These are phyloP conservation scores for Cheumatopsyche charites DNA, from an alignment of 1,140 invertebrate species.

Conservation along the genomic window DNA sequence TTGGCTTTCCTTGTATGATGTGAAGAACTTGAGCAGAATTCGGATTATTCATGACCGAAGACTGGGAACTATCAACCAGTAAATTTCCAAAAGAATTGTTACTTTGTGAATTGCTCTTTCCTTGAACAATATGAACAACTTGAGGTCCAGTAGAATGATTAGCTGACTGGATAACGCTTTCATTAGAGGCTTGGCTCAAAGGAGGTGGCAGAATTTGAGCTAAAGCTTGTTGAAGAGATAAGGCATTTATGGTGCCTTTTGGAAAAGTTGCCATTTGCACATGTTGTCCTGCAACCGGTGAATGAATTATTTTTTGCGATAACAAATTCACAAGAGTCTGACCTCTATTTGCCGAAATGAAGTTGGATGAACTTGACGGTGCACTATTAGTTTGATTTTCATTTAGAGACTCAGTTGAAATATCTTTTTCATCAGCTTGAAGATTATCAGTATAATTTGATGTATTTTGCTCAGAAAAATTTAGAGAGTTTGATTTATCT, in stretches of 20 bases:
- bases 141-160: constrained; percentile 52
- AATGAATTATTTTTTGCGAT: constrained; percentile 53
- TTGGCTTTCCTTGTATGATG: constrained; percentile 58
- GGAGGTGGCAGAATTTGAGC: constrained; percentile 59
- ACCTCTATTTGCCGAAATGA: constrained; percentile 47
- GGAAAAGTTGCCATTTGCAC: constrained; percentile 52
- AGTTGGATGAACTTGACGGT: constrained; percentile 50
- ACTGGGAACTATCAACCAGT: constrained; percentile 56
- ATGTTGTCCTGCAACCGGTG: constrained; percentile 48
- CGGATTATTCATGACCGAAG: constrained; percentile 55
- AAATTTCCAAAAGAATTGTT: constrained; percentile 55
- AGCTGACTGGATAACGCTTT: constrained; percentile 51
- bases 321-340: constrained; percentile 54
- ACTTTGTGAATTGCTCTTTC: constrained; percentile 53
- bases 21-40: constrained; percentile 57
- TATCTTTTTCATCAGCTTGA: constrained; percentile 57
- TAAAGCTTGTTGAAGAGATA: constrained; percentile 59
- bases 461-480: constrained; percentile 28
- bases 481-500: constrained; percentile 12
- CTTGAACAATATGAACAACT: constrained; percentile 61
- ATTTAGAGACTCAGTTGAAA: constrained; percentile 52
- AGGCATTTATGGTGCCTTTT: constrained; percentile 56
- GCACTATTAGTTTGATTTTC: constrained; percentile 50
- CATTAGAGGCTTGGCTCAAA: constrained; percentile 53
- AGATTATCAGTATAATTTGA: constrained; percentile 43